Base-by-base conservation (phyloP, 2,797 vertebrate genomes). In the Pangasius djambal region DNA sequence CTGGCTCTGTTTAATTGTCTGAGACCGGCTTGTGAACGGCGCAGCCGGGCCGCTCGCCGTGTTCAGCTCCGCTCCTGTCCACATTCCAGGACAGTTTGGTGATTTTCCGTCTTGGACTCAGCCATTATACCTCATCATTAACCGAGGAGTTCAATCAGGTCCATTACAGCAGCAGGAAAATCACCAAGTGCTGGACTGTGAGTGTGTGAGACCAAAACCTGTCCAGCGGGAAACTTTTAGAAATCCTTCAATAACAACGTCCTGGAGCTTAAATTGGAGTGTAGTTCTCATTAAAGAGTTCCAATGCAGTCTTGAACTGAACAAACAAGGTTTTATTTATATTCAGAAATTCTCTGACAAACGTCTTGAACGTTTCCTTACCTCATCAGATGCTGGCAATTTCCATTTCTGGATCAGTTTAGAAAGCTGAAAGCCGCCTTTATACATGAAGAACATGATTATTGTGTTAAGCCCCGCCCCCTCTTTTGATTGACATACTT, bases 1-100 rank as follows among this genome's bases (percentile, higher is more conserved):
- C 57, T 55, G 85, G 48, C 61, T 85, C n/a, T 25, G 57, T 10
- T 65, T 52, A 48, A 77, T 63, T 77, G 87, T 84, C 69, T 75
- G 87, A 52, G 87, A 75, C 85, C 31, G 37, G 55, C 28, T 77
- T 48, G 57, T 65, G 74, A 59, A 75, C 37, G 70, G 6, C 16
- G 37, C 70, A 31, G 85, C 34, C 83, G 0, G 25, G 20, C 40
- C 2, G 34, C 59, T 48, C 48, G 2, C 44, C 34, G 22, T 13
- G 16, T 79, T 57, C 50, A 18, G 77, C 52, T 81, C 52, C 3
- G 31, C 18, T 57, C 18, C 59, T 63, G 37, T 83, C 16, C 72
- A 25, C 44, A 37, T 74, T 69, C 86, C 77, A 18, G 61, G 44
- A 50, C 86, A 1, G 12, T 78, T 48, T 67, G n/a, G 86, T 78